phyloP scores from a whole-genome alignment of 2,888 invertebrate species.

The Tetragonula carbonaria region DNA sequence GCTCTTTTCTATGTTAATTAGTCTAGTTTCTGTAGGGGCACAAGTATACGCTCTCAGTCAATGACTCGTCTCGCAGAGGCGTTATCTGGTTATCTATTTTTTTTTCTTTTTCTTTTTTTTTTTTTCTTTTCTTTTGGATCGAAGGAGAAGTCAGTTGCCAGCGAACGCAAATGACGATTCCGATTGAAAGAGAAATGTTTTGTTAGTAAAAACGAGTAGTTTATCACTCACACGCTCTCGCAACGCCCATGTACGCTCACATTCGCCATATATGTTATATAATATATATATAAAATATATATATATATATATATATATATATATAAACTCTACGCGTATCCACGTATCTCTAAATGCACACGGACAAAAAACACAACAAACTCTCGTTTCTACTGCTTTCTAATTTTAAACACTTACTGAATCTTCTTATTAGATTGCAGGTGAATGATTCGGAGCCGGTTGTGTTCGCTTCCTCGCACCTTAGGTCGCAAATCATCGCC shows the following conservation, averaged over 20 bases:
- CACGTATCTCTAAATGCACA: slow-evolving; percentile 68
- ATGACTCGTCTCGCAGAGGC: slow-evolving; percentile 40
- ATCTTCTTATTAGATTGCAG: slow-evolving; percentile 92
- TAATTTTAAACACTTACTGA: slow-evolving; percentile 90
- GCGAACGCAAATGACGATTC: slow-evolving; percentile 35
- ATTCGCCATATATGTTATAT: slow-evolving; percentile 55
- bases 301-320: too few species aligned
- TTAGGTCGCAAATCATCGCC: slow-evolving; percentile 85
- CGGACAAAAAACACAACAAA: slow-evolving; percentile 68
- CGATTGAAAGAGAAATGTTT: slow-evolving; percentile 35
- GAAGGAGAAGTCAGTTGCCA: slow-evolving; percentile 10
- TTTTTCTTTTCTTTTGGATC: background rate
- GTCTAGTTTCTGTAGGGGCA: slow-evolving; percentile 30
- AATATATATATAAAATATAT: too few species aligned
- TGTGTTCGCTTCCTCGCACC: slow-evolving; percentile 84
- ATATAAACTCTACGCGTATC: slow-evolving; percentile 63
- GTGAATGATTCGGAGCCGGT: slow-evolving; percentile 85
- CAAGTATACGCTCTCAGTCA: slow-evolving; percentile 29
- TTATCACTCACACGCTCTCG: slow-evolving; percentile 31
- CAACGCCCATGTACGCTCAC: slow-evolving; percentile 34
- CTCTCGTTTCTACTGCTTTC: slow-evolving; percentile 70
- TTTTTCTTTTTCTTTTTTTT: background rate
- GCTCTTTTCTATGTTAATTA: slow-evolving; percentile 37
- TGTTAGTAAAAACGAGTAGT: slow-evolving; percentile 43
- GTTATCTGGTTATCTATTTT: background rate